Evolutionary conservation across 2,888 invertebrate species (phyloP), one percentile per base, ranked within the genome.

Genomic region (Cenopis cana): DNA sequence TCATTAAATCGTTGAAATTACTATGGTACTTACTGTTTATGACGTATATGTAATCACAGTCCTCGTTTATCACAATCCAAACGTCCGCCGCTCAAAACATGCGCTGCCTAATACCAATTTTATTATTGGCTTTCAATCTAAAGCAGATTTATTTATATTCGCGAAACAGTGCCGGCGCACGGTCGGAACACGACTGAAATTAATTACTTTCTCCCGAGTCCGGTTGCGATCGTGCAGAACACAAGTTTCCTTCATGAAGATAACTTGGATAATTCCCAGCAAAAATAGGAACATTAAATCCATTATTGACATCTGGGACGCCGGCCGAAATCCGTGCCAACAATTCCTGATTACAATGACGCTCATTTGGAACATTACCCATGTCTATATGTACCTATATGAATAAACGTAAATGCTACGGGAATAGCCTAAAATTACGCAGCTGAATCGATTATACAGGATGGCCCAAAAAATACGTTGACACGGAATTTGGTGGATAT

Each of bases 181-280:
- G 84, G 78, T 76, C 81, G 79, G 84, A 83, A 82, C 85, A 84
- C 84, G 85, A 90, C 90, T 90, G 88, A 90, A 86, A 85, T 89
- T 88, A 85, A 89, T 89, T 83, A 86, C 86, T 89, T 89, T 89
- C 87, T 87, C 84, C 82, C 77, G 82, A 83, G 81, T 84, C 83
- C 81, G 82, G 81, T 81, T 82, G 82, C 76, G 79, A 79, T 79
- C 77, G 77, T 75, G 75, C 78, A 77, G 81, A 76, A 79, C 78
- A 46, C 46, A 5, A 76, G 78, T 80, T 73, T 86, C 81, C 84
- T 84, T 79, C 77, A 79, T 89, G 89, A 89, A 89, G 89, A 81
- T 80, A 81, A 86, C 84, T 93, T 92, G 92, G 89, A 91, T 90
- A 87, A 89, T 89, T 87, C 90, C 92, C 89, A 92, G 88, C 85